Percentiles rank a stretch among this genome's conserved stretches.
Conservation (phyloP, 2,888 invertebrate species). For the Dasypogon diadema region DNA sequence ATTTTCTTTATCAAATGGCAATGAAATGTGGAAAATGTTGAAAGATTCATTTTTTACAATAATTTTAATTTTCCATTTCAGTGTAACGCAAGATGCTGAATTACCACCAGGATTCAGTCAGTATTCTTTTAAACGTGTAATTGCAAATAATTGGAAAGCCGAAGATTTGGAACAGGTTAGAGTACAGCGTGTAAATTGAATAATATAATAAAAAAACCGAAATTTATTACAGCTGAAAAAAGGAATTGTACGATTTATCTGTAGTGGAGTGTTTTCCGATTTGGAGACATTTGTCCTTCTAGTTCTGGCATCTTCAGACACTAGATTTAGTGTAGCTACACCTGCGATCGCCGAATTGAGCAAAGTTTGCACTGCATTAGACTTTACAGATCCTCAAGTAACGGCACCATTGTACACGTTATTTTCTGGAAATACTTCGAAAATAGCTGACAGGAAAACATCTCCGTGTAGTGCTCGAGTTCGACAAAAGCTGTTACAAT, state of each 20-base stretch:
- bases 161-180: constrained; percentile 84
- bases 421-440: constrained; percentile 71
- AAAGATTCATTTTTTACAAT: too few relatives aligned
- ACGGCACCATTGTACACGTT: constrained; percentile 83
- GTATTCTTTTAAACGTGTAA: constrained; percentile 81
- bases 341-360: constrained; percentile 87
- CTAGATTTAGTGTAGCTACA: constrained; percentile 89
- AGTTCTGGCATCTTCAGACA: constrained; percentile 89
- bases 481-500: constrained; percentile 85
- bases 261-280: constrained; percentile 81
- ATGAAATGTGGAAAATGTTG: too few relatives aligned
- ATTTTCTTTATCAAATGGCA: too few relatives aligned
- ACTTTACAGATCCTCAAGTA: constrained; percentile 80
- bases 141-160: constrained; percentile 79
- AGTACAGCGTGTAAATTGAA: background rate
- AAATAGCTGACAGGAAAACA: constrained; percentile 77
- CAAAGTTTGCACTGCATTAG: constrained; percentile 78
- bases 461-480: constrained; percentile 85
- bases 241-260: constrained; percentile 85
- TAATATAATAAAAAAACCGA: background rate
- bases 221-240: constrained; percentile 73
- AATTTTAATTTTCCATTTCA: constrained; percentile 32
- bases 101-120: constrained; percentile 84
- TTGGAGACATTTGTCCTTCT: constrained; percentile 81
- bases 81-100: constrained; percentile 62